phyloP scores from a whole-genome alignment of 2,113 vertebrate genomes.

The Procavia capensis region DNA sequence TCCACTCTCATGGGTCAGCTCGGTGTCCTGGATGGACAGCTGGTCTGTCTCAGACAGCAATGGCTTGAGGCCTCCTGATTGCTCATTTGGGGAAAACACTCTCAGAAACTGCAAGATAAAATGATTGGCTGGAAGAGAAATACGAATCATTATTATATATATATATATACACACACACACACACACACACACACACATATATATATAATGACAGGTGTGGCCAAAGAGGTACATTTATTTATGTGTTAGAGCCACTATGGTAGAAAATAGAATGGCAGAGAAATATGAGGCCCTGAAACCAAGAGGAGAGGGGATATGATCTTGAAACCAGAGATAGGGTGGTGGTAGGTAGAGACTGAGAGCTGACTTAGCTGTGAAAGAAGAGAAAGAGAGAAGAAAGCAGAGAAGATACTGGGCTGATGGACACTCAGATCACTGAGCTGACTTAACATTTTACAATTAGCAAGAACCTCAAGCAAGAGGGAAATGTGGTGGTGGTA shows the following conservation, averaged over 20 bases:
- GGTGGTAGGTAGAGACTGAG: background rate
- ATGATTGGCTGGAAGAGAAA: background rate
- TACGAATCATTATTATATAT: fast-evolving
- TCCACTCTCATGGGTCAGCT: no score
- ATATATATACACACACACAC: no score
- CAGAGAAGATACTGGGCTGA: background rate
- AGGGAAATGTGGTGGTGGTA: no score
- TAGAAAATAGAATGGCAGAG: background rate
- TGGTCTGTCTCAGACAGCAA: background rate
- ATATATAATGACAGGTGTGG: no score
- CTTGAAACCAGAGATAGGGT: background rate
- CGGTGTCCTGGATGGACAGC: background rate
- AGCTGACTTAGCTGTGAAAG: background rate
- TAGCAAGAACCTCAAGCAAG: background rate
- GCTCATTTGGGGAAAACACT: fast-evolving
- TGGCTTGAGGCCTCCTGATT: fast-evolving
- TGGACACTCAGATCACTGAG: fast-evolving
- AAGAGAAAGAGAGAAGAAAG: background rate
- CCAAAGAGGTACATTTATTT: background rate
- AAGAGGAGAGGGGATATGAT: slow-evolving; percentile 33
- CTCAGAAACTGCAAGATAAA: background rate
- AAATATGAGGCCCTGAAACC: slow-evolving; percentile 1
- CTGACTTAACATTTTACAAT: background rate
- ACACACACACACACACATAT: no score
- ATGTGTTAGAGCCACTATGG: background rate